phyloP scores from a whole-genome alignment of 1,140 invertebrate species.

The Drosophila lacteicornis region DNA sequence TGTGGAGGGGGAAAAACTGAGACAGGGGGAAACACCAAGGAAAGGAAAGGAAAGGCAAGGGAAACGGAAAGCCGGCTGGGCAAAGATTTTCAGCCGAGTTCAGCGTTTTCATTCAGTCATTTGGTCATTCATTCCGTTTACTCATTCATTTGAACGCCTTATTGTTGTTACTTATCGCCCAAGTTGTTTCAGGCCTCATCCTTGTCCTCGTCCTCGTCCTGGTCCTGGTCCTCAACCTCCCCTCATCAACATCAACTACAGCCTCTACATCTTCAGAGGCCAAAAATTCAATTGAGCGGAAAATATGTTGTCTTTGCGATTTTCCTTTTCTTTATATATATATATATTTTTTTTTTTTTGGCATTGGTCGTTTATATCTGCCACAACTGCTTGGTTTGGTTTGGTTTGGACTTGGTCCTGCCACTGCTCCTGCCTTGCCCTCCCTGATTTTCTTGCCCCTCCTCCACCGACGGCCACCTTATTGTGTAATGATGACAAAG shows the following conservation, averaged over 20 bases:
- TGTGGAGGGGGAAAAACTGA: not conserved
- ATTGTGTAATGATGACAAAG: conserved; percentile 82
- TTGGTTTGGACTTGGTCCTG: conserved; percentile 39
- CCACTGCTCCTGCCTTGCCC: conserved; percentile 13
- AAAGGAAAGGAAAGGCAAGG: not conserved
- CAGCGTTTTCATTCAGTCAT: conserved; percentile 69
- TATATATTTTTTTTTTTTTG: conserved; percentile 11
- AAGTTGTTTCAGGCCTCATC: conserved; percentile 52
- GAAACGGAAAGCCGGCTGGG: conserved; percentile 8
- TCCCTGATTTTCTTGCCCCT: conserved; percentile 7
- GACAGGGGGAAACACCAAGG: not conserved
- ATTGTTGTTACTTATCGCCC: conserved; percentile 82
- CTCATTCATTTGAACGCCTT: conserved; percentile 65
- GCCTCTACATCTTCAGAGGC: conserved; percentile 52
- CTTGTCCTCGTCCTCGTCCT: not conserved
- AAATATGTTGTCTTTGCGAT: conserved; percentile 82
- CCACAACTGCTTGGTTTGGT: conserved; percentile 40
- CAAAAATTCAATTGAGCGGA: conserved; percentile 82
- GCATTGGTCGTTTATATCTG: conserved; percentile 50
- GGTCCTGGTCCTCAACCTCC: conserved; percentile 12
- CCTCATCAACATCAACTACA: conserved; percentile 36
- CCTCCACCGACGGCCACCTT: conserved; percentile 40
- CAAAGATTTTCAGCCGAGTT: conserved; percentile 47
- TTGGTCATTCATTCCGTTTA: conserved; percentile 64
- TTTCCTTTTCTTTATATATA: conserved; percentile 40